Base-by-base conservation (phyloP, 1,140 invertebrate genomes). In the Zophobas morio region DNA sequence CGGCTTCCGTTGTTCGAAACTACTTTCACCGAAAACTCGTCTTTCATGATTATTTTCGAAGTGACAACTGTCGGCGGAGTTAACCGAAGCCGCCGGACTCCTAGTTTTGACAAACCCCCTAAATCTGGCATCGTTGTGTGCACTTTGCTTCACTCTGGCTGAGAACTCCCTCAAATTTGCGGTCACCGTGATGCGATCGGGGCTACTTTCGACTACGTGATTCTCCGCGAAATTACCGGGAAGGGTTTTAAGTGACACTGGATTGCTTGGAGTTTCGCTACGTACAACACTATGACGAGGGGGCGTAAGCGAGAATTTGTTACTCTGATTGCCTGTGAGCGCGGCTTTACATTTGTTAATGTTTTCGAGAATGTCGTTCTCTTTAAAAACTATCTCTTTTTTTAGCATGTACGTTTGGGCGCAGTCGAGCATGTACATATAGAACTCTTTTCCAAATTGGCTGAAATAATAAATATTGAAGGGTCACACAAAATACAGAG, bases 341-440 rank as follows among this genome's bases (percentile, higher is more conserved):
- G 20, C 20, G 20, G 46, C 32, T 32, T 70, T 73, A 78, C 63
- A 81, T 79, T 71, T 78, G 51, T 81, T 71, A 53, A 81, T 80
- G n/a, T 66, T 80, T 4, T 72, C 49, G n/a, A 78, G 49, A 32
- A 81, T 73, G 36, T 73, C 51, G 5, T 78, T 51, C 75, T 78
- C 75, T 53, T 78, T 56, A 34, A 81, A 75, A 1, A 2, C 36
- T 2, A 73, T 63, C 47, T 77, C 54, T 33, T 46, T 71, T 49
- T 78, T 76, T 6, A 79, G 8, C 40, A 77, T 56, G 53, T 81
- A 81, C 20, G 51, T 60, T 39, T 60, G 70, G 2, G 74, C 80
- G 39, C 71, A 37, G 8, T 75, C 60, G 34, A 82, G 37, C 51
- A 82, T 33, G 72, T 71, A 74, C 54, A 75, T 34, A 32, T 75